Conservation (phyloP, 1,140 invertebrate species). For the Ctenoplectra terminalis region DNA sequence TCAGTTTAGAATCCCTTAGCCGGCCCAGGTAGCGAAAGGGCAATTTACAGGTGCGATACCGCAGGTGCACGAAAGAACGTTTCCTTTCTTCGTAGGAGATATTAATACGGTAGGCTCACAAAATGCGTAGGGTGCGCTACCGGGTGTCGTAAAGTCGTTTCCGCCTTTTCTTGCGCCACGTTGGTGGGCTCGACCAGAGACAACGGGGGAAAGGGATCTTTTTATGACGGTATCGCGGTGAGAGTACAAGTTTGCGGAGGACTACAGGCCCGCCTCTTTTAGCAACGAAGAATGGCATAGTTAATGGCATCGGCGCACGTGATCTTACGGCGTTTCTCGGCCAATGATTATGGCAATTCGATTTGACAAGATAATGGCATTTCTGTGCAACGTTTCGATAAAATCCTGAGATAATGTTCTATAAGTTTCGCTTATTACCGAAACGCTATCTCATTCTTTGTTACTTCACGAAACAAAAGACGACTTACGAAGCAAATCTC, state of each 20-base stretch:
- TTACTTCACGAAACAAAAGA: neutral
- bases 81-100: conserved; percentile 49
- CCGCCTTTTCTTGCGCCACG: conserved; percentile 56
- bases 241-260: conserved; percentile 62
- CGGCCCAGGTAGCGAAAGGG: conserved; percentile 57
- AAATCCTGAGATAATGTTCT: neutral
- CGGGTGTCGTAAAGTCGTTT: conserved; percentile 71
- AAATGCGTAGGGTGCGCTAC: conserved; percentile 65
- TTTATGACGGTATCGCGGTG: conserved; percentile 56
- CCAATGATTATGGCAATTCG: neutral
- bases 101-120: conserved; percentile 68
- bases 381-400: neutral
- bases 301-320: conserved; percentile 53
- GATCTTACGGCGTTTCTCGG: conserved; percentile 38
- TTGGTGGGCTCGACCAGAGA: conserved; percentile 61
- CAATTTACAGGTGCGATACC: conserved; percentile 62
- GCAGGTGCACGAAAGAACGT: conserved; percentile 52
- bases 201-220: conserved; percentile 52
- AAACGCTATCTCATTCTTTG: neutral
- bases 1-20: conserved; percentile 11
- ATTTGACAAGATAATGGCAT: neutral
- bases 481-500: neutral
- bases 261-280: conserved; percentile 52
- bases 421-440: neutral
- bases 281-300: conserved; percentile 44